These are phyloP conservation scores for Tribolium castaneum DNA, from an alignment of 1,140 invertebrate species.

Conservation along the genomic window DNA sequence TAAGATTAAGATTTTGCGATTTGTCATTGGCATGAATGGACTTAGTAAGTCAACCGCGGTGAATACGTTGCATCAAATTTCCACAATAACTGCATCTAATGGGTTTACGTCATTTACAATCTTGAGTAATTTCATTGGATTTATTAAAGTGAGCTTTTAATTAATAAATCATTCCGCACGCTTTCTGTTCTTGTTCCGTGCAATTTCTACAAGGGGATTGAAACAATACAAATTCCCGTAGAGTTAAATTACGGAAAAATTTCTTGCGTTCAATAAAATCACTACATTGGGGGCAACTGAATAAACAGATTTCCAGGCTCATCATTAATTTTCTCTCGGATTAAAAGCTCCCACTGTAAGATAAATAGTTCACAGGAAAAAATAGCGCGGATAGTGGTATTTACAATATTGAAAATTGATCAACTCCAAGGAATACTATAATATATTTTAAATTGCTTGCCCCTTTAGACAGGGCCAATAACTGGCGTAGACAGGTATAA, in stretches of 20 bases:
- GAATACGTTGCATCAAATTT: slow-evolving; percentile 34
- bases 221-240: not conserved
- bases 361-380: slow-evolving; percentile 12
- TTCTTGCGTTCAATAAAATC: not conserved
- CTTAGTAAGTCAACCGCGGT: slow-evolving; percentile 19
- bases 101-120: slow-evolving; percentile 24
- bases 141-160: slow-evolving; percentile 22
- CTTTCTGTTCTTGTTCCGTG: not conserved
- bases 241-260: not conserved
- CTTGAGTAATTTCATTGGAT: slow-evolving; percentile 30
- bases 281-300: not conserved
- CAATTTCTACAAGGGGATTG: slow-evolving; percentile 1
- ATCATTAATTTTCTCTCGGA: slow-evolving; percentile 21
- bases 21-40: slow-evolving; percentile 28
- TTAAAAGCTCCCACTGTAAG: not conserved
- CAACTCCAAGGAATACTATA: not conserved
- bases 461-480: not conserved
- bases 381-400: not conserved
- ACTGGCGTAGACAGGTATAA: not conserved
- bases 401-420: not conserved
- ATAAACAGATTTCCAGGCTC: slow-evolving; percentile 19
- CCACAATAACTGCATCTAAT: slow-evolving; percentile 31
- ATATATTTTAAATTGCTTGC: slow-evolving; percentile 5
- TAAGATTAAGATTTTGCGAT: slow-evolving; percentile 28
- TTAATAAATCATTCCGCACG: slow-evolving; percentile 20